These are phyloP conservation scores for Nylanderia fulva DNA, from an alignment of 1,140 invertebrate species.

Conservation along the genomic window DNA sequence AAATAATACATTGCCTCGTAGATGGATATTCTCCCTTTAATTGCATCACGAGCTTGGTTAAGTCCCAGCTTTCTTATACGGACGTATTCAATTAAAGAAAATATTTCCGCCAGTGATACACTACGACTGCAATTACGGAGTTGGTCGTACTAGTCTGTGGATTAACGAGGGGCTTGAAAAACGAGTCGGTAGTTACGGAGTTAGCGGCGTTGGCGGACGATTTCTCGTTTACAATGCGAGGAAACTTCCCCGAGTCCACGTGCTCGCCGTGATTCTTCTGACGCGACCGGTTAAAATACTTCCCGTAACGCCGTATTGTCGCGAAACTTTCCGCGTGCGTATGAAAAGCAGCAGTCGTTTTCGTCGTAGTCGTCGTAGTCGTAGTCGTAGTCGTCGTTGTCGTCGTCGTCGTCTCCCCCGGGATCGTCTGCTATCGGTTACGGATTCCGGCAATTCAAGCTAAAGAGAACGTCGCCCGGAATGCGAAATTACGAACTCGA, in stretches of 20 bases:
- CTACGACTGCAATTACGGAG: constrained; percentile 57
- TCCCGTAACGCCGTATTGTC: constrained; percentile 53
- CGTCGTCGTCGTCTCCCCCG: constrained; percentile 16
- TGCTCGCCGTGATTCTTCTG: constrained; percentile 57
- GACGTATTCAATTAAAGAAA: constrained; percentile 59
- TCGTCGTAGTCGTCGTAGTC: constrained; percentile 19
- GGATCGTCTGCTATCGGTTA: constrained; percentile 41
- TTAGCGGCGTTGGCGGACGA: constrained; percentile 52
- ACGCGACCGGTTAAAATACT: constrained; percentile 58
- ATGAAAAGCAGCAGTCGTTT: constrained; percentile 48
- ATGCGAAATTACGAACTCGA: constrained; percentile 69
- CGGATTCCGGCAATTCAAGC: constrained; percentile 57
- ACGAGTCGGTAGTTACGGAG: constrained; percentile 57
- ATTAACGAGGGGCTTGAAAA: constrained; percentile 60
- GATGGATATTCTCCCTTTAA: constrained; percentile 45
- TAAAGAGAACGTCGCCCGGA: constrained; percentile 53
- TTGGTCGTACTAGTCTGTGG: constrained; percentile 52
- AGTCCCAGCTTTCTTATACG: constrained; percentile 51
- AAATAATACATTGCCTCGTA: constrained; percentile 32
- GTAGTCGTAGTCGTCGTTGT: neutral
- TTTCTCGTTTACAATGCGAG: constrained; percentile 62
- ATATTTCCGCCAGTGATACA: constrained; percentile 58
- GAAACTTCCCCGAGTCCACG: constrained; percentile 53
- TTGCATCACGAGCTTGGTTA: constrained; percentile 51
- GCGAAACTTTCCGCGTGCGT: constrained; percentile 54